Percentiles rank a stretch among this genome's conserved stretches.
These are phyloP conservation scores for Eristalis arbustorum DNA, from an alignment of 2,888 invertebrate species.

Conservation along the genomic window DNA sequence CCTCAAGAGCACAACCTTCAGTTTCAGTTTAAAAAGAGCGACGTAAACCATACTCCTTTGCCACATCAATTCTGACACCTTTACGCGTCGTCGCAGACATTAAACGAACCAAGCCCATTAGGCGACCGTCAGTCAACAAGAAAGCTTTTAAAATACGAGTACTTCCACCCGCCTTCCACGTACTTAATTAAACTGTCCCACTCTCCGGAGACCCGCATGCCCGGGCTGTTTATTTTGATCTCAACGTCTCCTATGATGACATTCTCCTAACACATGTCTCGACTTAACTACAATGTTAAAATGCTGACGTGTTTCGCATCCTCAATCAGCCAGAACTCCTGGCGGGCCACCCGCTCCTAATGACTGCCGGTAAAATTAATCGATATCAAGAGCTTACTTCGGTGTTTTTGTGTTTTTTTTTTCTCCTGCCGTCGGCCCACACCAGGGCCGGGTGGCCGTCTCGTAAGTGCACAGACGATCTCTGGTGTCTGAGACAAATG, in stretches of 20 bases:
- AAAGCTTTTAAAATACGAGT: not conserved
- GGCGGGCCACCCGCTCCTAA: conserved; percentile 17
- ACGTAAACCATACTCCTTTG: not conserved
- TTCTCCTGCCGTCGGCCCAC: not conserved
- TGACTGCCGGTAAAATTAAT: conserved; percentile 51
- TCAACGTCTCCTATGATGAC: conserved; percentile 20
- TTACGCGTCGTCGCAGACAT: not conserved
- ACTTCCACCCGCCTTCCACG: not conserved
- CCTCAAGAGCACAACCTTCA: not conserved
- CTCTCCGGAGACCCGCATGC: conserved; percentile 3
- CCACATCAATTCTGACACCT: not conserved
- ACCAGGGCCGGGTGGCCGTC: not conserved
- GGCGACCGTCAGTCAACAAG: not conserved
- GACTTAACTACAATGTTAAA: conserved; percentile 36
- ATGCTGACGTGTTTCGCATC: conserved; percentile 57
- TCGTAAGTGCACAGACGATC: conserved; percentile 12
- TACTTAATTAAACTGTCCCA: conserved; percentile 35
- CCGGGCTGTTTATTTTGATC: not conserved
- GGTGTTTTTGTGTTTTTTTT: not conserved
- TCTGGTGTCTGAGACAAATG: conserved; percentile 23
- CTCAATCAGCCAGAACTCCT: conserved; percentile 7
- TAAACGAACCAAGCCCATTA: not conserved
- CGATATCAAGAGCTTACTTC: conserved; percentile 42
- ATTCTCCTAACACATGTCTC: conserved; percentile 30
- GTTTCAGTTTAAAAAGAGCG: not conserved